Evolutionary conservation across 2,888 invertebrate genomes (phyloP), one percentile per base, ranked within the genome.

Genomic region (Protonemura montana): DNA sequence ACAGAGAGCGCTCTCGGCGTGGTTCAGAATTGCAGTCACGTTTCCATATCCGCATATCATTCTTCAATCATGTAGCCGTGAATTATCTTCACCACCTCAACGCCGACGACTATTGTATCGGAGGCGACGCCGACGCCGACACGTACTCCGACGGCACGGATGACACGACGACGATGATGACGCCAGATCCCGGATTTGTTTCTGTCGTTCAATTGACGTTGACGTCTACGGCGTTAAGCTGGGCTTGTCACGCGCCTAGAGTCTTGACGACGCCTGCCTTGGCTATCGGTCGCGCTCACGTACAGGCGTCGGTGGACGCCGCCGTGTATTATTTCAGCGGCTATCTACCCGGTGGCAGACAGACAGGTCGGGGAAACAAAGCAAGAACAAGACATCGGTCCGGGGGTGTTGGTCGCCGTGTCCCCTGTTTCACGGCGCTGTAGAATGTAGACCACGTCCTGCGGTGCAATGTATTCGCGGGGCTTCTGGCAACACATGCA

Each of bases 61-160:
- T 82, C 82, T 82, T 82, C 82, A 82, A 82, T 82, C 41, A 82
- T 82, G 82, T 82, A 82, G 42, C 82, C 42, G 82, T 41, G 41
- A 41, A 82, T 30, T 21, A 41, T 78, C 78, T 26, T 26, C 28
- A 2, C 59, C 5, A 35, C 35, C 5, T 10, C 35, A 10, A 35
- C 35, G 35, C 35, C 35, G 3, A 25, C 76, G 3, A 13, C 78
- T 78, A 26, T 78, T 78, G 27, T 78, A 26, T 26, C 28, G 78
- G 27, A 3, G 28, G 16, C 26, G 26, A 13, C 28, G 78, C 5
- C 78, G 78, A 78, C 78, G 78, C 26, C 28, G 78, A 59, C 59
- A 21, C 59, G 35, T 35, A 35, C 59, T 10, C 59, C 59, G 41
- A 7, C 59, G 59, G 21, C 3, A 59, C 59, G 59, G 59, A 59